These are phyloP conservation scores for Anguilla anguilla DNA, from an alignment of 2,797 vertebrate genomes.

Conservation along the genomic window DNA sequence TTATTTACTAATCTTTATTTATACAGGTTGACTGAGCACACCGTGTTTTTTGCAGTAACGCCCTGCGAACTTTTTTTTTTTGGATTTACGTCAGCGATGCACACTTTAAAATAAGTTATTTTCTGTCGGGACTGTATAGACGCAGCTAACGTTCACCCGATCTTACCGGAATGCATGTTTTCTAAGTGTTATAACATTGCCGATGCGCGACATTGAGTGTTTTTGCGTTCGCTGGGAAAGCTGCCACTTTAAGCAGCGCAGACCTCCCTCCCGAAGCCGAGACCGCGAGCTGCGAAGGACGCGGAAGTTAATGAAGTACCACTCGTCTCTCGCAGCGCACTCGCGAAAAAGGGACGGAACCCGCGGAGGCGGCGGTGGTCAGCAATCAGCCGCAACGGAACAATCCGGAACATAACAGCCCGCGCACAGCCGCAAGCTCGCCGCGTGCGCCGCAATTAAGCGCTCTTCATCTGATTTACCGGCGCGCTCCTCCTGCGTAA, in stretches of 20 bases:
- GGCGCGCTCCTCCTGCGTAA: conserved; percentile 1
- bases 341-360: background rate
- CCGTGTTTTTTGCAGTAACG: no score
- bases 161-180: no score
- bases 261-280: background rate
- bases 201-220: no score
- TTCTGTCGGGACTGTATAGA: no score
- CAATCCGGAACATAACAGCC: background rate
- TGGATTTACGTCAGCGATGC: no score
- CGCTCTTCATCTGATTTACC: background rate
- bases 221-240: background rate
- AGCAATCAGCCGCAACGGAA: conserved; percentile 6
- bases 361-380: background rate
- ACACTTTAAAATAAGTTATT: no score
- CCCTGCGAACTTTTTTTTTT: no score
- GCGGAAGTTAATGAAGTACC: conserved; percentile 8
- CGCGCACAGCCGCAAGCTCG: background rate
- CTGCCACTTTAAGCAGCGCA: background rate
- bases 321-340: background rate
- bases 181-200: background rate
- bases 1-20: no score
- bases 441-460: background rate
- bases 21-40: no score
- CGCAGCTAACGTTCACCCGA: no score
- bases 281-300: background rate